Evolutionary conservation across 2,113 vertebrate species (phyloP).

Genomic region (Platichthys flesus): DNA sequence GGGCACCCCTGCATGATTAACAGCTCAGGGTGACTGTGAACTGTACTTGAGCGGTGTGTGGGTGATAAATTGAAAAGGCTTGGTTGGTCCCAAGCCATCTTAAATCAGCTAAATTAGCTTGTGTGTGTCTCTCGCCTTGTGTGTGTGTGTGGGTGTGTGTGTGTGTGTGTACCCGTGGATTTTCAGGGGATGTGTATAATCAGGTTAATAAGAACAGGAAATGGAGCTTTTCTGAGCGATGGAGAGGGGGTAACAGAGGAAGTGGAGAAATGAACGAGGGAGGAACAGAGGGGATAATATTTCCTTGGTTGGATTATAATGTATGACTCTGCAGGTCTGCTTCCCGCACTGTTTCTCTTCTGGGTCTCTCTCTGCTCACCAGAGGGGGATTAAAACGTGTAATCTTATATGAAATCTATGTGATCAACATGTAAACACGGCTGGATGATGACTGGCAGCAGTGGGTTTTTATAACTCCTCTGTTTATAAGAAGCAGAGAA

Average conservation of each 20-base stretch:
- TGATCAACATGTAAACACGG: conserved; percentile 34
- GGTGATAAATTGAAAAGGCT: conserved; percentile 68
- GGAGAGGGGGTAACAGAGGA: conserved; percentile 49
- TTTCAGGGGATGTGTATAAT: conserved; percentile 64
- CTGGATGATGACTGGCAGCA: conserved; percentile 19
- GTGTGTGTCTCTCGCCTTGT: conserved; percentile 10
- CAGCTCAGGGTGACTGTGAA: conserved; percentile 43
- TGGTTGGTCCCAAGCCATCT: conserved; percentile 69
- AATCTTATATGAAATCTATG: conserved; percentile 31
- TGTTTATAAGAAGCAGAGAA: conserved; percentile 33
- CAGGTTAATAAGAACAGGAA: conserved; percentile 72
- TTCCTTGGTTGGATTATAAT: conserved; percentile 46
- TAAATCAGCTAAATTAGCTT: conserved; percentile 69
- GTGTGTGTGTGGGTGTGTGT: conserved; percentile 12
- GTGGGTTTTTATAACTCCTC: conserved; percentile 28
- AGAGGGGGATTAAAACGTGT: conserved; percentile 7
- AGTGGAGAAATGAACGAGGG: conserved; percentile 47
- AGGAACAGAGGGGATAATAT: conserved; percentile 53
- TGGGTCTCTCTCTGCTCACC: conserved; percentile 7
- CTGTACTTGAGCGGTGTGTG: conserved; percentile 48
- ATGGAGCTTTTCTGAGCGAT: conserved; percentile 65
- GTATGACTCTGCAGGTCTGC: conserved; percentile 45
- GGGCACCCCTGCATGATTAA: conserved; percentile 34
- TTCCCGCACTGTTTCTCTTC: conserved; percentile 1
- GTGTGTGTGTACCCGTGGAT: conserved; percentile 44